These are phyloP conservation scores for Hypothenemus hampei DNA, from an alignment of 1,140 invertebrate genomes.

Conservation along the genomic window DNA sequence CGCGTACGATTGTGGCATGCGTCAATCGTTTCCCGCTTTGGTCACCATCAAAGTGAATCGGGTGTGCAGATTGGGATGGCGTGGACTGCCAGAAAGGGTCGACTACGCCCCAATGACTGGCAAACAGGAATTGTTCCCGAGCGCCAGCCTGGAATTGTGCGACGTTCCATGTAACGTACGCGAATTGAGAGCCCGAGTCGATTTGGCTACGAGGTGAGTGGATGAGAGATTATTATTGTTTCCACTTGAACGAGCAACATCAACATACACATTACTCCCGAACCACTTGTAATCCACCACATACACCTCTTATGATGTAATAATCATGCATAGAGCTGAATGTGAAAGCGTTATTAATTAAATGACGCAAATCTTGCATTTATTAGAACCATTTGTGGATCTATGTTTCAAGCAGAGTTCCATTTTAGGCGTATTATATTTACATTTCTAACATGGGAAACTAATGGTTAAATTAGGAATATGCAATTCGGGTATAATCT, in stretches of 20 bases:
- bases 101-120: constrained; percentile 86
- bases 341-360: no score
- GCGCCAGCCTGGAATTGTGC: constrained; percentile 82
- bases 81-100: constrained; percentile 80
- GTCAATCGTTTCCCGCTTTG: constrained; percentile 81
- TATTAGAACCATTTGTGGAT: no score
- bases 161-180: constrained; percentile 71
- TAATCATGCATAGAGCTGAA: no score
- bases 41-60: constrained; percentile 86
- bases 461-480: no score
- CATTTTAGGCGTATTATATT: no score
- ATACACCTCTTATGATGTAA: no score
- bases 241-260: background rate
- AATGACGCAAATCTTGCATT: no score
- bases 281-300: no score
- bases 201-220: constrained; percentile 51
- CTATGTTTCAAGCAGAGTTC: no score
- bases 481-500: no score
- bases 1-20: constrained; percentile 95
- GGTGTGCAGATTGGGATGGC: constrained; percentile 53
- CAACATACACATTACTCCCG: no score
- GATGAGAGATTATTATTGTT: background rate
- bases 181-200: constrained; percentile 61
- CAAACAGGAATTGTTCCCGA: constrained; percentile 73
- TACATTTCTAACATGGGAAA: no score